Evolutionary conservation across 2,113 vertebrate genomes (phyloP).

Genomic region (Dryoscopus gambensis): DNA sequence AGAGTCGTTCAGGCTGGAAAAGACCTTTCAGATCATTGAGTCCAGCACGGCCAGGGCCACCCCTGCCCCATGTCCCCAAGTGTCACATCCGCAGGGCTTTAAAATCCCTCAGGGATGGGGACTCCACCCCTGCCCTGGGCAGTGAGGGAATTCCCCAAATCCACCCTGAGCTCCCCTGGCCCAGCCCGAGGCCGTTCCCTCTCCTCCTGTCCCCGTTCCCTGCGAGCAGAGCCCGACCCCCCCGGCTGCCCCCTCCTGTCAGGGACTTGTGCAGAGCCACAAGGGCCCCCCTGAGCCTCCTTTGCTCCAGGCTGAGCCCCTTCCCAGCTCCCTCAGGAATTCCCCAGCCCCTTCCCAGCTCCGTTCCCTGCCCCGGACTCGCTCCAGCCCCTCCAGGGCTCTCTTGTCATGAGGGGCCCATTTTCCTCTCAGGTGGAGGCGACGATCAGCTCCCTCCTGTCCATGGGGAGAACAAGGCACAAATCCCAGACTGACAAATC

Average conservation of each 20-base stretch:
- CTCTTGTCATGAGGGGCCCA: neutral
- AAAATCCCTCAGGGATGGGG: neutral
- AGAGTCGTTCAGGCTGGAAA: neutral
- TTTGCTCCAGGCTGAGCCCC: neutral
- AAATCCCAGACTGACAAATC: neutral
- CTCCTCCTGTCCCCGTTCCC: neutral
- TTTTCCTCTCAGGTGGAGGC: neutral
- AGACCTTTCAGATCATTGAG: neutral
- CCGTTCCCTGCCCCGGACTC: fast-evolving
- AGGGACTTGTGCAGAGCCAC: neutral
- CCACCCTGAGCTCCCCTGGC: neutral
- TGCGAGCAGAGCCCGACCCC: neutral
- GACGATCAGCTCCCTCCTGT: neutral
- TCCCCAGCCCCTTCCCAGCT: neutral
- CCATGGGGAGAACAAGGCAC: fast-evolving
- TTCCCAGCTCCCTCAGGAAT: neutral
- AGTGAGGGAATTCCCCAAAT: fast-evolving
- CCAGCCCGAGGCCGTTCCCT: neutral
- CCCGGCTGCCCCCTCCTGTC: neutral
- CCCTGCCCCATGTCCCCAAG: neutral
- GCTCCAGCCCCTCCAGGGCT: neutral
- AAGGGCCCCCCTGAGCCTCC: neutral
- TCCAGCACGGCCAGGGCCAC: neutral
- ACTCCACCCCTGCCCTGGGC: neutral
- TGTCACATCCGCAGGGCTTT: neutral